These are phyloP conservation scores for Percina caprodes DNA, from an alignment of 2,113 vertebrate species.

Conservation along the genomic window DNA sequence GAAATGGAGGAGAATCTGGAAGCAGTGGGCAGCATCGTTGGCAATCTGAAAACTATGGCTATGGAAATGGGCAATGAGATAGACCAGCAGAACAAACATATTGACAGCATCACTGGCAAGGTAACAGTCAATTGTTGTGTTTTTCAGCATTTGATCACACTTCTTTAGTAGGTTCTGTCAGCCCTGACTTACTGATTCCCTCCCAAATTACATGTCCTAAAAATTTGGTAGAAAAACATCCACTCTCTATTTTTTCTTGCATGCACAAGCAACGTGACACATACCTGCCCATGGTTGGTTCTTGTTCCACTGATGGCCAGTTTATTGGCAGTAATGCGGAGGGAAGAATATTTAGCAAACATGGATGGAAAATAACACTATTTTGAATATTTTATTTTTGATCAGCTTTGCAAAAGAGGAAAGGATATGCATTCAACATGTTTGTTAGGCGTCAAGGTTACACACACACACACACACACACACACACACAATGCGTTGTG, in stretches of 20 bases:
- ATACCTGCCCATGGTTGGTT: too few relatives aligned
- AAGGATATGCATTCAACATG: background rate
- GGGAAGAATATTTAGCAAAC: background rate
- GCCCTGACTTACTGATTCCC: too few relatives aligned
- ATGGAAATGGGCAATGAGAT: conserved; percentile 95
- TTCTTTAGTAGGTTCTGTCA: background rate
- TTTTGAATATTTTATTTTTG: background rate
- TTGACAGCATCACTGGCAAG: conserved; percentile 91
- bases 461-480: too few relatives aligned
- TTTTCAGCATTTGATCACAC: background rate
- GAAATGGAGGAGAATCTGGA: conserved; percentile 98
- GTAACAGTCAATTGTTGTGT: conserved; percentile 63
- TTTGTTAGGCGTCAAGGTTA: too few relatives aligned
- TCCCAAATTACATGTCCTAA: too few relatives aligned
- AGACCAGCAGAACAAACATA: conserved; percentile 92
- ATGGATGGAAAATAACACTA: background rate
- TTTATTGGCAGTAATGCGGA: background rate
- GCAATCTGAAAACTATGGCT: conserved; percentile 94
- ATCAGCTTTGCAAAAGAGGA: background rate
- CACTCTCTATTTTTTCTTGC: too few relatives aligned
- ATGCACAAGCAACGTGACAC: too few relatives aligned
- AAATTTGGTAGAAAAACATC: too few relatives aligned
- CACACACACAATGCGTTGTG: too few relatives aligned
- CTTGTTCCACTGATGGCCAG: background rate
- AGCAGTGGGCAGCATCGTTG: conserved; percentile 91